Evolutionary conservation across 1,140 invertebrate species (phyloP).

Genomic region (Dryas iulia): DNA sequence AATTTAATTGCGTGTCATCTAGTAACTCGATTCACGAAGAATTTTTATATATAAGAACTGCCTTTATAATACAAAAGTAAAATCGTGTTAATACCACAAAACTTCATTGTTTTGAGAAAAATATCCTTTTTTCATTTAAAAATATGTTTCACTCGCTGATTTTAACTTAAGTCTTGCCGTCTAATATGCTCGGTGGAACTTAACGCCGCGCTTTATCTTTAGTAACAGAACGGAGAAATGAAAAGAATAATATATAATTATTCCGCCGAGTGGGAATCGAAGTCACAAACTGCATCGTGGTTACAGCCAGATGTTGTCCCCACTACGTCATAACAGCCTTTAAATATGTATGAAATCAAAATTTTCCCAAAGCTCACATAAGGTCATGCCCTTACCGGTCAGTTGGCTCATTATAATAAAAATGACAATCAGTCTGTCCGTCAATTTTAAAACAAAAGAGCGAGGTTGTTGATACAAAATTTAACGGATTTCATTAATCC

Average conservation of each 20-base stretch:
- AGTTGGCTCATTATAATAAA: conserved; percentile 29
- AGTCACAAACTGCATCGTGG: background rate
- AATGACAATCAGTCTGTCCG: conserved; percentile 23
- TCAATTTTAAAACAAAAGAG: conserved; percentile 24
- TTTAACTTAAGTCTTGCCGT: too few species aligned
- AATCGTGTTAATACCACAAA: too few species aligned
- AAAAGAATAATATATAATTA: background rate
- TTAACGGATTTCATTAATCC: conserved; percentile 12
- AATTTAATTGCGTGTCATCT: too few species aligned
- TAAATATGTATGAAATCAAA: background rate
- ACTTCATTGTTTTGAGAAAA: too few species aligned
- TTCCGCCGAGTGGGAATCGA: background rate
- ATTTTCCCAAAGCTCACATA: conserved; percentile 19
- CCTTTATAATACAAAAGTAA: too few species aligned
- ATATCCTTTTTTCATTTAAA: too few species aligned
- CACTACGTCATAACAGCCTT: too few species aligned
- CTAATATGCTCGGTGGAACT: background rate
- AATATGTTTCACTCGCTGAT: too few species aligned
- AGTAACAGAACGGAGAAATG: background rate
- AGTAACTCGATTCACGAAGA: too few species aligned
- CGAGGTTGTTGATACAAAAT: conserved; percentile 27
- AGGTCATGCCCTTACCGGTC: conserved; percentile 34
- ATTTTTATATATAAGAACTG: too few species aligned
- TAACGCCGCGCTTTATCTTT: background rate
- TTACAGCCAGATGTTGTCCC: background rate